Base-by-base conservation (phyloP, 2,113 vertebrate genomes). In the Peromyscus polionotus region DNA sequence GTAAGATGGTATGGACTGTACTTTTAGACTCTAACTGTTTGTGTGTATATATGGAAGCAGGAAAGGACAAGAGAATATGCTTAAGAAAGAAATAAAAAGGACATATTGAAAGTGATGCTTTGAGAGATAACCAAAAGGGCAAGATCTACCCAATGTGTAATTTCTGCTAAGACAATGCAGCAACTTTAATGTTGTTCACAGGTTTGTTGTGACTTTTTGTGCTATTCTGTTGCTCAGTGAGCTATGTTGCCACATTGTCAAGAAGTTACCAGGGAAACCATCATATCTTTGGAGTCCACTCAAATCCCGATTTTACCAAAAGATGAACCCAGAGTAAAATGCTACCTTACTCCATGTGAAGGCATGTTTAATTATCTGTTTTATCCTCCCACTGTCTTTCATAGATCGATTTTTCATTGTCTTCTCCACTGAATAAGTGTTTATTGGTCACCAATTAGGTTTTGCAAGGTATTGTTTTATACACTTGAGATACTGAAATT, bases 391-490 rank as follows among this genome's bases (percentile, higher is more conserved):
- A 12, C 77, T 65, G 83, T 91, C 28, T 83, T 84, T 90, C 1
- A 91, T 31, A 19, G 8, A 68, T n/a, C 11, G 54, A 63, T 39
- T 42, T 65, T 92, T 93, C 85, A 3, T 83, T 79, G 70, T 59
- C n/a, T 67, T 33, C 20, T 20, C 88, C 31, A 90, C 17, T 93
- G 39, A 93, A 42, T 19, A 96, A 59, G 92, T 97, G 73, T 45
- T 91, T 93, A 42, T 63, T 90, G 24, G 61, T 73, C 9, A 77
- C 12, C 24, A 65, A 72, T 14, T 73, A 67, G 17, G 14, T 22
- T 84, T 88, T 88, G 7, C 36, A 59, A 20, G 9, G 8, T 26
- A 90, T 90, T 45, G 48, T 89, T 93, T 93, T 86, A 57, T 91
- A 17, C 45, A 48, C 31, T 79, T 9, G 17, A 24, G 7, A 77